Evolutionary conservation across 2,888 invertebrate genomes (phyloP).

Genomic region (Aspidiotus destructor): DNA sequence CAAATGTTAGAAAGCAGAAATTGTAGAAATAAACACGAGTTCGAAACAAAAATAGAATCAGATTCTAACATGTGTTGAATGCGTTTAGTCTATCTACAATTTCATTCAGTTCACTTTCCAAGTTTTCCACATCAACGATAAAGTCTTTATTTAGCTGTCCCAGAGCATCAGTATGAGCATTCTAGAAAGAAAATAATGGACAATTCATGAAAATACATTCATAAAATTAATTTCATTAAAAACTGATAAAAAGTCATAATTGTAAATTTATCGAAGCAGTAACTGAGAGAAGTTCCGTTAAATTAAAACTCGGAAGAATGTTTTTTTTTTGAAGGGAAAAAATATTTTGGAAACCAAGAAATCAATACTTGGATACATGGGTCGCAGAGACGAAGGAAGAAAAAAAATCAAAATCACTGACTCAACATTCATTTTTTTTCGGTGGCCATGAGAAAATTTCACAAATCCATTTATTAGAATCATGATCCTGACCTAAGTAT

Average conservation of each 20-base stretch:
- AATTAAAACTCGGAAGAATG: no score
- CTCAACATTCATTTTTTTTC: no score
- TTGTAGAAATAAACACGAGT: background rate
- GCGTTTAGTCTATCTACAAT: background rate
- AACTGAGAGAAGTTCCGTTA: no score
- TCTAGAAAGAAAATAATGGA: conserved; percentile 11
- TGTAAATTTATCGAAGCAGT: no score
- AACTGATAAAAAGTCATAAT: background rate
- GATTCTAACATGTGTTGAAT: background rate
- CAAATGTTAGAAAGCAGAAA: background rate
- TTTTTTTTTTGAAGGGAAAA: no score
- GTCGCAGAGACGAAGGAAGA: no score
- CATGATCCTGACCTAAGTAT: no score
- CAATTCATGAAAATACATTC: background rate
- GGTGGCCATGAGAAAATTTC: no score
- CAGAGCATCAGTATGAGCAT: conserved; percentile 26
- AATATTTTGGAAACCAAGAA: no score
- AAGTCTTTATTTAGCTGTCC: conserved; percentile 20
- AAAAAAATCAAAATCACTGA: no score
- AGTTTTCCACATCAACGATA: background rate
- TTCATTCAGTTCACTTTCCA: conserved; percentile 6
- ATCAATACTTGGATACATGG: no score
- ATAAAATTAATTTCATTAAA: background rate
- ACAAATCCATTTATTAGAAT: no score
- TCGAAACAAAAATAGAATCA: background rate